phyloP scores from a whole-genome alignment of 2,888 invertebrate genomes.

The Trachelus stipa region DNA sequence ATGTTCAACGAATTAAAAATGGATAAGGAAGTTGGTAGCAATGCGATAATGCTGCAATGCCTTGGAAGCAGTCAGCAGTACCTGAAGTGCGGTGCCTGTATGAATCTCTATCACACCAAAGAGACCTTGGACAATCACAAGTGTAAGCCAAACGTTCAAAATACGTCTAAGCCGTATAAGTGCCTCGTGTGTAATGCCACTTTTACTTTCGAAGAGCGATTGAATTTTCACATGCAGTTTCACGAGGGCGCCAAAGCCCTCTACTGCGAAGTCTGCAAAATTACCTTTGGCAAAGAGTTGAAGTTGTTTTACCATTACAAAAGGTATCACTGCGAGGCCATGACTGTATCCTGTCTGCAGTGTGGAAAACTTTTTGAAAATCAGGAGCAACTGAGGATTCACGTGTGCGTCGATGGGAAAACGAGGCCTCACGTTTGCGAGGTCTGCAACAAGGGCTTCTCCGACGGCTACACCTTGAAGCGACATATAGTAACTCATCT shows the following conservation, averaged over 20 bases:
- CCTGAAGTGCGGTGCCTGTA: constrained; percentile 52
- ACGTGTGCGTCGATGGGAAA: constrained; percentile 51
- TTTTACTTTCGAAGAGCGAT: constrained; percentile 49
- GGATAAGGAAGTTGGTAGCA: constrained; percentile 26
- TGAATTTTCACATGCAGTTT: constrained; percentile 50
- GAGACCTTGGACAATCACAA: constrained; percentile 48
- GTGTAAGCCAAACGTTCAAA: constrained; percentile 48
- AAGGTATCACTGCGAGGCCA: constrained; percentile 48
- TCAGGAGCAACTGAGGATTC: constrained; percentile 40
- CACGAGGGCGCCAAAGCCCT: constrained; percentile 44
- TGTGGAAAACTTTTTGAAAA: constrained; percentile 50
- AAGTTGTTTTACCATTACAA: constrained; percentile 52
- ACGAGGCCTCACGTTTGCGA: constrained; percentile 51
- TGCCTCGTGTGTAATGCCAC: constrained; percentile 42
- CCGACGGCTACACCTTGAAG: constrained; percentile 53
- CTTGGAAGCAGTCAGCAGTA: constrained; percentile 44
- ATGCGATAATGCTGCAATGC: constrained; percentile 36
- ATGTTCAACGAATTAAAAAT: constrained; percentile 29
- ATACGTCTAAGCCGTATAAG: constrained; percentile 47
- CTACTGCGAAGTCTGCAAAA: constrained; percentile 48
- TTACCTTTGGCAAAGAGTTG: constrained; percentile 50
- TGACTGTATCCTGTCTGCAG: constrained; percentile 48
- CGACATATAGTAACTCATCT: constrained; percentile 53
- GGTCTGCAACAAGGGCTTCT: constrained; percentile 52
- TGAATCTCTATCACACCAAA: constrained; percentile 53